Percentiles rank a stretch among this genome's conserved stretches.
phyloP scores from a whole-genome alignment of 2,797 vertebrate species.

The Gallinago solitaria region DNA sequence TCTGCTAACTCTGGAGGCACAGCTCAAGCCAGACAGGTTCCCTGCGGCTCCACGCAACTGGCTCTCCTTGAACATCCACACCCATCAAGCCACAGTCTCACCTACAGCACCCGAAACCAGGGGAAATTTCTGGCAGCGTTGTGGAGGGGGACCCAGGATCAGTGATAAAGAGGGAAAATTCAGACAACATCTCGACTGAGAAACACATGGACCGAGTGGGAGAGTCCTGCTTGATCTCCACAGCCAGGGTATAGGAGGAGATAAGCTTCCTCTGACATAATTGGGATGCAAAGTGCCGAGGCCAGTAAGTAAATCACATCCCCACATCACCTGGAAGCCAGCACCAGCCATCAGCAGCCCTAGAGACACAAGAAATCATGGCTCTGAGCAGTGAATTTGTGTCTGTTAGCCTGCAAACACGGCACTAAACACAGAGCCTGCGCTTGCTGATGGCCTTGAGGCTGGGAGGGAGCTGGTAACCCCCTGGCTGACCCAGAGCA shows the following conservation, averaged over 20 bases:
- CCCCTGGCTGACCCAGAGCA: accelerated
- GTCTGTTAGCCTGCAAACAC: background rate
- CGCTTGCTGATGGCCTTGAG: accelerated
- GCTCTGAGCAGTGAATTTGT: background rate
- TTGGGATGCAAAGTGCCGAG: accelerated
- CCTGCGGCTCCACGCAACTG: background rate
- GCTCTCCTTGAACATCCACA: background rate
- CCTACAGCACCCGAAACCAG: background rate
- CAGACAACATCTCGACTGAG: background rate
- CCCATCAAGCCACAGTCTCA: background rate
- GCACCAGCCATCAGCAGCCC: background rate
- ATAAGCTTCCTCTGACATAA: background rate
- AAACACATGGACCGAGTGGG: accelerated
- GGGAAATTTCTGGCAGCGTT: background rate
- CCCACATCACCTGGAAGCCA: background rate
- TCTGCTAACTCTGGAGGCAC: background rate
- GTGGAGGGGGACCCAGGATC: accelerated
- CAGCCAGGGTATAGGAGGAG: accelerated
- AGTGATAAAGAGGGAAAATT: background rate
- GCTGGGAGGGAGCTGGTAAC: accelerated
- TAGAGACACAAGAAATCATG: background rate
- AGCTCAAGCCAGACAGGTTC: background rate
- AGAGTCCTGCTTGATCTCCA: background rate
- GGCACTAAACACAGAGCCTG: no score
- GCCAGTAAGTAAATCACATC: background rate